Percentiles rank a stretch among this genome's conserved stretches.
phyloP scores from a whole-genome alignment of 2,797 vertebrate genomes.

The Carduelis carduelis region DNA sequence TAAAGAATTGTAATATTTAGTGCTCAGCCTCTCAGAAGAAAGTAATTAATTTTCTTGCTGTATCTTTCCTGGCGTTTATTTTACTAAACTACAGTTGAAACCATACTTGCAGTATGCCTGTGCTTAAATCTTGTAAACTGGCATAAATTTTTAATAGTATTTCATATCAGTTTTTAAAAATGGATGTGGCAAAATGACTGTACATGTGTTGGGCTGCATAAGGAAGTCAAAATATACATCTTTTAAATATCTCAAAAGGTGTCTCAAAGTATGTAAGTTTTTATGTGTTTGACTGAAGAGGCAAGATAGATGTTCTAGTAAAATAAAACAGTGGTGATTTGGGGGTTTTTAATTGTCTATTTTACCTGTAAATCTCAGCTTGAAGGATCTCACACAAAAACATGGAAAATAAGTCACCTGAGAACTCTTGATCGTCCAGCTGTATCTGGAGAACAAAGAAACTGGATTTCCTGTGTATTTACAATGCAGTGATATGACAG shows the following conservation, averaged over 20 bases:
- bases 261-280: not conserved
- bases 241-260: not conserved
- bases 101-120: not conserved
- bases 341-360: not conserved
- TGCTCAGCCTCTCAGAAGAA: not conserved
- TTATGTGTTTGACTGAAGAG: not conserved
- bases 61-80: not conserved
- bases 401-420: not conserved
- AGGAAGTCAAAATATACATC: not conserved
- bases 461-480: not conserved
- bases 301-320: not conserved
- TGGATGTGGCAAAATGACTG: not conserved
- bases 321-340: not conserved
- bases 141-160: not conserved
- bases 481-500: not conserved
- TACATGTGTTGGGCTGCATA: not conserved
- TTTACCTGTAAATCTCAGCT: not conserved
- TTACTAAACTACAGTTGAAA: not conserved
- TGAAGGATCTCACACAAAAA: not conserved
- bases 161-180: not conserved
- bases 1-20: not conserved
- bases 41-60: not conserved
- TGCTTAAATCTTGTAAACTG: not conserved
- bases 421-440: not conserved
- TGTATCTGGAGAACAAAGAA: accelerated